Evolutionary conservation across 2,797 vertebrate genomes (phyloP), one percentile per base, ranked within the genome.

Genomic region (Rhodeus uyekii): DNA sequence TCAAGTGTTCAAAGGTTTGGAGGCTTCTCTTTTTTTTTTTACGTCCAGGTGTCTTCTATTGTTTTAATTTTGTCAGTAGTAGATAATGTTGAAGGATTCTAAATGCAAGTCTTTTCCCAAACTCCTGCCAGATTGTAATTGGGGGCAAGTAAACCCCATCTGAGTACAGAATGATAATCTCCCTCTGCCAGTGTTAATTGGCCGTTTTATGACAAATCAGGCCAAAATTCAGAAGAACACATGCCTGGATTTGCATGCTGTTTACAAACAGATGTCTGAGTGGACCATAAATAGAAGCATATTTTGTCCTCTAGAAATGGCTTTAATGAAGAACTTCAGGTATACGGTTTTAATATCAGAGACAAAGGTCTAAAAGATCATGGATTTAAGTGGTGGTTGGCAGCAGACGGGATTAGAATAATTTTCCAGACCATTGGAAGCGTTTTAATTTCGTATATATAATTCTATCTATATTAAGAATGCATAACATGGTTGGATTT

Each of bases 151-250:
- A 92, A 92, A 90, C 88, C 85, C 85, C 63, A 81, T 81, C 80
- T 76, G 85, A 38, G 80, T 63, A 64, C 84, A 77, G 82, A 87
- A 79, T 78, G 81, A 82, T 89, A 90, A 91, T 92, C 88, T 91
- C 85, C 83, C 86, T 86, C 83, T 89, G 89, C 86, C 87, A 88
- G 71, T 73, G 87, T 87, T 91, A 92, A 93, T 91, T 90, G 90
- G 88, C 85, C 79, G 85, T 90, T 92, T 92, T 89, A 88, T 90
- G 86, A 85, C 86, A 92, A 89, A 92, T 88, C 82, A 3, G 36
- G 39, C 84, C 82, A 88, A 92, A 67, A 65, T 39, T 76, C 58
- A 80, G 72, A n/a, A 80, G 50, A 83, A 84, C 72, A 74, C 50
- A 75, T 67, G 64, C 61, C 32, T 67, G 50, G 68, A 55, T 75